These are phyloP conservation scores for Tetranychus truncatus DNA, from an alignment of 2,888 invertebrate genomes.

Conservation along the genomic window DNA sequence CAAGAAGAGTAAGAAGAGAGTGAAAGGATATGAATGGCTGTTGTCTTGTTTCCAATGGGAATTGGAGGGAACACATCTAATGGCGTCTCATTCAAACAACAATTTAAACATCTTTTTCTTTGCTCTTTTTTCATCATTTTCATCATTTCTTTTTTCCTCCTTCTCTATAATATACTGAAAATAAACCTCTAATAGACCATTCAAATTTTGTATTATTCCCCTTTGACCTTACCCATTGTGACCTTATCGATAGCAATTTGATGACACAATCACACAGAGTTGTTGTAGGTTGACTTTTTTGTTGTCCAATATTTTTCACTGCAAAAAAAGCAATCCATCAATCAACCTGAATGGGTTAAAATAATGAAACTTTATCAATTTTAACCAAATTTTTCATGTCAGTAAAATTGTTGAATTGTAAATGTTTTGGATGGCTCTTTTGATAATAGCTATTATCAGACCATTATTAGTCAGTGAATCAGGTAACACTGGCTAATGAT, in stretches of 20 bases:
- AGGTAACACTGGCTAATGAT: no score
- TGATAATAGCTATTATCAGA: no score
- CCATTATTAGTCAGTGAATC: no score
- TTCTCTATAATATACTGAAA: neutral
- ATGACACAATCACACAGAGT: neutral
- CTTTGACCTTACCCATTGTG: neutral
- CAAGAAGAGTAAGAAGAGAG: neutral
- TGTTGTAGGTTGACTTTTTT: no score
- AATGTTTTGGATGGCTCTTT: no score
- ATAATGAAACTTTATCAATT: no score
- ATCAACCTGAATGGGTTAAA: no score
- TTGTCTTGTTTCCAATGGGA: neutral
- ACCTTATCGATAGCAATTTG: neutral
- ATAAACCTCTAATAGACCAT: constrained; percentile 1
- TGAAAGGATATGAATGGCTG: neutral
- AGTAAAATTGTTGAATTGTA: no score
- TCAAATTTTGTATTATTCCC: neutral
- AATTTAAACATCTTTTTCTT: neutral
- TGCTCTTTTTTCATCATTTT: neutral
- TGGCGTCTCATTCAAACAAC: neutral
- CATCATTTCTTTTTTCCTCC: neutral
- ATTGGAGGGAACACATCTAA: neutral
- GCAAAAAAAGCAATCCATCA: no score
- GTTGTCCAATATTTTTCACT: no score
- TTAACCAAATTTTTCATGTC: no score